Base-by-base conservation (phyloP, 2,113 vertebrate species). In the Nanger granti region DNA sequence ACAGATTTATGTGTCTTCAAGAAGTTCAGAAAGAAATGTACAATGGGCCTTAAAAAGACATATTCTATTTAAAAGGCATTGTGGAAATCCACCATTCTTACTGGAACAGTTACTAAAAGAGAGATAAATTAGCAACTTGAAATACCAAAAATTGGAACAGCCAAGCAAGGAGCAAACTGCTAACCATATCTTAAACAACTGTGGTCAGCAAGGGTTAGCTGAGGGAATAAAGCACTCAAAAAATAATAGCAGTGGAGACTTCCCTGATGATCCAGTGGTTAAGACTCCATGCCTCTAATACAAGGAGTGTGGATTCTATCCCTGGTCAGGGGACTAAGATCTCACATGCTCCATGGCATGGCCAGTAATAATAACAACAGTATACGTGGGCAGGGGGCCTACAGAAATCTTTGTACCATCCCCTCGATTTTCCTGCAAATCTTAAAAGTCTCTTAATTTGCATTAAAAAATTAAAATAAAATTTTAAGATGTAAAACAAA, bases 1-100 rank as follows among this genome's bases (percentile, higher is more conserved):
- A 64, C 37, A 85, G 69, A 90, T 54, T 90, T 80, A 54, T 29
- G 18, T 55, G 37, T 89, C 85, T 64, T 87, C 31, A 94, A 44
- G 93, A 89, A 88, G 91, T 57, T 92, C 41, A 76, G 76, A 97
- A 59, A 83, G 41, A 95, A 95, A 90, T 11, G 55, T 47, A 69
- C 15, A 60, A 7, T 10, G 52, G 64, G 28, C 44, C 90, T 89
- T 54, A 89, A 64, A 89, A 87, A 93, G 84, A 92, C 86, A 89
- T 37, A 60, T 47, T 85, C 83, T 69, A 41, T 7, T 87, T 82
- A 82, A 64, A 96, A 90, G 54, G 85, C 47, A 47, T 20, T 41
- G 14, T 92, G 62, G 54, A 54, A 95, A 93, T 31, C 93, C 44
- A 26, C 5, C 47, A 41, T 62, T 94, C 85, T 83, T 92, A 76